Base-by-base conservation (phyloP, 2,888 invertebrate genomes). In the Drosophila cognata region DNA sequence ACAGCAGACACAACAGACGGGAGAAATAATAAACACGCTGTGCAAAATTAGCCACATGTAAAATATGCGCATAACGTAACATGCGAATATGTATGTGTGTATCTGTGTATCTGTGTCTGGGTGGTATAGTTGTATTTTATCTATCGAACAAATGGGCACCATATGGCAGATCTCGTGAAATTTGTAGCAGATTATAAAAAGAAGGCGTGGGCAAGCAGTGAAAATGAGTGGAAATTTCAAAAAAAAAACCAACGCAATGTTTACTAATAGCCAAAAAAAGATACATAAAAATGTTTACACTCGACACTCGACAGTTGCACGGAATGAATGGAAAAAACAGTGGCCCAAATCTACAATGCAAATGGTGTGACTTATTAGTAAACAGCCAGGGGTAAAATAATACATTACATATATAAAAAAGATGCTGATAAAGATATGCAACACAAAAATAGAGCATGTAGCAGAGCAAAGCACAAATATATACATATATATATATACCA, bases 341-440 rank as follows among this genome's bases (percentile, higher is more conserved):
- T 51, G 75, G 71, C 46, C 63, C 33, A 58, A 79, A 89, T 89
- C 60, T 84, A 43, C 77, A 82, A 89, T 89, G 83, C 86, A 84
- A 84, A 84, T 84, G 61, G 66, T 64, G 74, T 52, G 79, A 74
- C 72, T 88, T 88, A 79, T 88, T 85, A 85, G 77, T 61, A 79
- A 88, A 76, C 69, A 66, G 70, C 81, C 69, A 25, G 48, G 59
- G 71, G 86, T 31, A 36, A 60, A 67, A 77, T 70, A 60, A 53
- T 35, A 56, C 55, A 43, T 21, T 2, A 21, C 21, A 21, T 55
- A 74, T 74, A 28, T 41, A 62, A 41, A 62, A 28, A 46, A 71
- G 35, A 35, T 41, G 50, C 53, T 57, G 35, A 57, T 68, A 50
- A 36, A 57, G 38, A 74, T 61, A 64, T 48, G 59, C 31, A 52